Percentiles rank a stretch among this genome's conserved stretches.
Evolutionary conservation across 2,797 vertebrate species (phyloP).

Genomic region (Caiman crocodilus): DNA sequence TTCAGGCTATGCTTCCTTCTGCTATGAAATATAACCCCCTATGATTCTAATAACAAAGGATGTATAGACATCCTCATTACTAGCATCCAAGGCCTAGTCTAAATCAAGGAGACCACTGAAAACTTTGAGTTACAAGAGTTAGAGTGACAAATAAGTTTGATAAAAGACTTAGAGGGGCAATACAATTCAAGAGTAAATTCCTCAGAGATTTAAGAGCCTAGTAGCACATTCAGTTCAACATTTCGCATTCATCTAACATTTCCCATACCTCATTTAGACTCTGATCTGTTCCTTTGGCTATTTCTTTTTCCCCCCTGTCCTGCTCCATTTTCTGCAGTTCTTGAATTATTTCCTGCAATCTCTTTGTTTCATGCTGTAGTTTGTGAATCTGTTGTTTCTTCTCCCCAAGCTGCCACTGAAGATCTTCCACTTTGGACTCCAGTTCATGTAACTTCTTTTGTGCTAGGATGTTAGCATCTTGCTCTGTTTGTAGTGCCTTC

Average conservation of each 20-base stretch:
- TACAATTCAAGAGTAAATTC: too few relatives aligned
- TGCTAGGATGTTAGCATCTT: constrained; percentile 84
- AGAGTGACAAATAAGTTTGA: background rate
- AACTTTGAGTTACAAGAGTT: background rate
- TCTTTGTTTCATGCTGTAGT: constrained; percentile 85
- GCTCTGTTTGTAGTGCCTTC: constrained; percentile 82
- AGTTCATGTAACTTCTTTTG: constrained; percentile 83
- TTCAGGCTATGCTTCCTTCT: background rate
- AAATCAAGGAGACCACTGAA: background rate
- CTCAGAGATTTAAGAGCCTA: constrained; percentile 27
- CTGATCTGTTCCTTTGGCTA: constrained; percentile 59
- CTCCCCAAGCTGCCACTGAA: constrained; percentile 85
- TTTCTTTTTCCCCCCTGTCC: constrained; percentile 55
- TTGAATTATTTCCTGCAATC: constrained; percentile 84
- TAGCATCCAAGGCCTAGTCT: background rate
- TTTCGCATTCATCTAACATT: constrained; percentile 12
- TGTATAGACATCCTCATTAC: background rate
- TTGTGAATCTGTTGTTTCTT: constrained; percentile 83
- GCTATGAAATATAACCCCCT: background rate
- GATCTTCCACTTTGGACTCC: constrained; percentile 81
- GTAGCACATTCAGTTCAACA: background rate
- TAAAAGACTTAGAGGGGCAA: too few relatives aligned
- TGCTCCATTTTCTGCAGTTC: constrained; percentile 78
- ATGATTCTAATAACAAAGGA: background rate
- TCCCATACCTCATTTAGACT: constrained; percentile 76